phyloP scores from a whole-genome alignment of 2,797 vertebrate species.

The Smutsia gigantea region DNA sequence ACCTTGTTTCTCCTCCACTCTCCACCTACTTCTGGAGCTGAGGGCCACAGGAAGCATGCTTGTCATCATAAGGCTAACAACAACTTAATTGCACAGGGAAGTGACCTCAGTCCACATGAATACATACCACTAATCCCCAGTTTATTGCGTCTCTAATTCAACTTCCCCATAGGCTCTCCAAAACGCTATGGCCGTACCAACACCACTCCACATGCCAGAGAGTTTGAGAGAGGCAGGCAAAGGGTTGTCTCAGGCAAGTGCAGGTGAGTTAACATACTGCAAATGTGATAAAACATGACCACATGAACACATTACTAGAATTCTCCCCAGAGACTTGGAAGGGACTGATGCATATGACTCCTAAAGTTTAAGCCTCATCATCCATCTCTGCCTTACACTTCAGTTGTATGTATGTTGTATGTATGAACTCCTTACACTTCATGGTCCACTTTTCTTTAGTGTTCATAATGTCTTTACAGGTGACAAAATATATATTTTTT shows the following conservation, averaged over 20 bases:
- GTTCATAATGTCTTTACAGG: conserved; percentile 1
- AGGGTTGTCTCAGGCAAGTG: not conserved
- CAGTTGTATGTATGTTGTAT: not conserved
- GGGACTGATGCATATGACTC: not conserved
- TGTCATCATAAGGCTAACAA: too few relatives aligned
- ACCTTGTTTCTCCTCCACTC: not conserved
- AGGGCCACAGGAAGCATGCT: not conserved
- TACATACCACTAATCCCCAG: not conserved
- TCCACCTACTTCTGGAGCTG: not conserved
- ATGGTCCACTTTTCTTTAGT: not conserved
- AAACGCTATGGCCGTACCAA: not conserved
- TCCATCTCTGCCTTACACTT: not conserved
- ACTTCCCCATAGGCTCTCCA: not conserved
- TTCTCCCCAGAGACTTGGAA: not conserved
- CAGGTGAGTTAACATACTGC: not conserved
- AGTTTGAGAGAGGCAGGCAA: not conserved
- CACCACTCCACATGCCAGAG: rapidly evolving
- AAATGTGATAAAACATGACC: not conserved
- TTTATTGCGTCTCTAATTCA: not conserved
- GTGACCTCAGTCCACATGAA: not conserved
- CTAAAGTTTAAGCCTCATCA: not conserved
- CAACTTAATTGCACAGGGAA: not conserved
- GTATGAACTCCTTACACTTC: not conserved
- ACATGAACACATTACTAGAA: not conserved
- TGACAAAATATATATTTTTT: not conserved